Base-by-base conservation (phyloP, 2,888 invertebrate species). In the Andricus curvator region DNA sequence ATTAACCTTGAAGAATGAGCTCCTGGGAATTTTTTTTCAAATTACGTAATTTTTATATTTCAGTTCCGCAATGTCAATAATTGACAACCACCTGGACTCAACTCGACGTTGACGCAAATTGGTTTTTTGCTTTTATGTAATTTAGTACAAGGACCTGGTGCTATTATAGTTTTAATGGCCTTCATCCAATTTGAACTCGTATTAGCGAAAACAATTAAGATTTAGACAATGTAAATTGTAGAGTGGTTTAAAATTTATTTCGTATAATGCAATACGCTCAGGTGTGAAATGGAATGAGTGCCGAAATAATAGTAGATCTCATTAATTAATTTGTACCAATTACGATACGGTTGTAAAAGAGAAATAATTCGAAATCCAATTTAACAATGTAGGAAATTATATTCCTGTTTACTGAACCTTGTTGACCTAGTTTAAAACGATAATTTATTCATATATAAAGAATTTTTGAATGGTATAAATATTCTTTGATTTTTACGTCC, bases 81-180 rank as follows among this genome's bases (percentile, higher is more conserved):
- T 17, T 64, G 29, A 29, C 29, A 25, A 25, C 29, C 64, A 15
- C 64, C 64, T 64, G 17, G 29, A 15, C 64, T 64, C 6, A 29
- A 29, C 64, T 25, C 15, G 64, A 64, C 29, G 17, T 64, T 64
- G 15, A 64, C 29, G 64, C 29, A 25, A 25, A 62, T 64, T 22
- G 2, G 15, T 17, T 64, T 64, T 29, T 64, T 64, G 25, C 64
- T 74, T n/a, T 56, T 74, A 70, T 33, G n/a, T 74, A 33, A 74
- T 74, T 56, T 33, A 56, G 74, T 8, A 56, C 51, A 74, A 74
- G 29, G 74, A 56, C 29, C 29, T 17, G 70, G 20, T 62, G 8
- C n/a, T 56, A n/a, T n/a, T 56, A 48, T 25, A 68, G 22, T 68
- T 68, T 68, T 15, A 44, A 68, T 68, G 44, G 22, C 68, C 15